Evolutionary conservation across 2,113 vertebrate genomes (phyloP), one percentile per base, ranked within the genome.

Genomic region (Brachyistius frenatus): DNA sequence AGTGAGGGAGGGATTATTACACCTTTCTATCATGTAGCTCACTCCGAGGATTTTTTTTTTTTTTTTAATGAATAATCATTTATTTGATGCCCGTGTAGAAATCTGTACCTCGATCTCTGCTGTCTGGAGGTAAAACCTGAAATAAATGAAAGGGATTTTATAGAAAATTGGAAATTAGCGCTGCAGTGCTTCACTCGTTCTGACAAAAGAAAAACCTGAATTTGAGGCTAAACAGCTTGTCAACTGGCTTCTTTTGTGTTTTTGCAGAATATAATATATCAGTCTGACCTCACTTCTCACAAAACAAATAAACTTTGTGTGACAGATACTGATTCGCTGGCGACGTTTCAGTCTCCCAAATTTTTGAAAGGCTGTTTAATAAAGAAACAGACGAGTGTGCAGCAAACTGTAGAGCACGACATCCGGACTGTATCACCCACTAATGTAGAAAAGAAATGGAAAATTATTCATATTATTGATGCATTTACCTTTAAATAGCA

Each of bases 291-390:
- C 58, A 58, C 36, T 54, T 62, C 36, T 54, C 63, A 52, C 69
- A 71, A 64, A 36, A 73, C 50, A 72, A 62, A 73, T 10, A 54
- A 44, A 66, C 30, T 37, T 52, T 9, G 53, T 66, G 68, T 50
- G 62, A 65, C 47, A 75, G 65, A 64, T 50, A 30, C 49, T 8
- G 74, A 16, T 57, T 71, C 13, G 30, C 36, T 70, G 50, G 61
- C 55, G 44, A 39, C 7, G 9, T 66, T 50, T 72, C 54, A n/a
- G 63, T 32, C n/a, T 54, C 35, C 54, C 23, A 23, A 55, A 58
- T 50, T 74, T 72, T 56, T 15, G 0, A 65, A 71, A 49, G n/a
- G 54, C 16, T 41, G 53, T 77, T 67, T 58, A 46, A 47, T 5
- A 37, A 30, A 36, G 16, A 64, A 76, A 52, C 65, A 69, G 30